A percentile compares a stretch with the other conserved stretches of the same genome.
Evolutionary conservation across 1,140 invertebrate genomes (phyloP).

Genomic region (Penaeus vannamei): DNA sequence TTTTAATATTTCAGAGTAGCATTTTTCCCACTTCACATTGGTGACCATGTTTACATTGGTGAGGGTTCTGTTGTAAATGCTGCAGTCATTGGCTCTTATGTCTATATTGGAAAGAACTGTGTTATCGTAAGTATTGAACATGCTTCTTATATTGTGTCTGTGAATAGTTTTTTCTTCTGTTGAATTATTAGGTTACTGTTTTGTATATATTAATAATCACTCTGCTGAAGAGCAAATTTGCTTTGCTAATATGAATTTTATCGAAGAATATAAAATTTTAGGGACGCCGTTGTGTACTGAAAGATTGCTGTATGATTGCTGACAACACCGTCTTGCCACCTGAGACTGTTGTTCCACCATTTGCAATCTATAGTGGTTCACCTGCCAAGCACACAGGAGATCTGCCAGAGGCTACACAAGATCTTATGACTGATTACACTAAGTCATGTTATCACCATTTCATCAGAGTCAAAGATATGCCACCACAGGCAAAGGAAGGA

Average conservation of each 20-base stretch:
- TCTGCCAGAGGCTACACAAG: constrained; percentile 91
- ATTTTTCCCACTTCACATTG: constrained; percentile 96
- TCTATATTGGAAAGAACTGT: constrained; percentile 99
- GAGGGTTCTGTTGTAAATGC: constrained; percentile 96
- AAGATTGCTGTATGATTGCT: constrained; percentile 97
- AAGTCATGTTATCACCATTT: constrained; percentile 97
- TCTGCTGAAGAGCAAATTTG: too few relatives aligned
- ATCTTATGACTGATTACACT: constrained; percentile 96
- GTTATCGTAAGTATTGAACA: constrained; percentile 86
- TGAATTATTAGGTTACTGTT: not conserved
- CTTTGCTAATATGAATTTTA: too few relatives aligned
- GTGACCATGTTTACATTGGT: constrained; percentile 97
- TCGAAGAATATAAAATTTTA: constrained; percentile 71
- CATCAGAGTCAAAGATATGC: constrained; percentile 65
- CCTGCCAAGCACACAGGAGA: constrained; percentile 86
- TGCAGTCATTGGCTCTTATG: constrained; percentile 94
- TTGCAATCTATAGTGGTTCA: constrained; percentile 91
- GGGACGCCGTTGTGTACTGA: constrained; percentile 94
- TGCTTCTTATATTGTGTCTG: not conserved
- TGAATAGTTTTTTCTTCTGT: not conserved
- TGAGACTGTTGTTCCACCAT: constrained; percentile 97
- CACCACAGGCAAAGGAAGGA: constrained; percentile 50
- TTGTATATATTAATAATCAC: too few relatives aligned
- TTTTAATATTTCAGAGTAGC: constrained; percentile 83
- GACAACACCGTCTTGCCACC: constrained; percentile 96